Conservation (phyloP, 2,888 invertebrate genomes). For the Drosophila neutralis region DNA sequence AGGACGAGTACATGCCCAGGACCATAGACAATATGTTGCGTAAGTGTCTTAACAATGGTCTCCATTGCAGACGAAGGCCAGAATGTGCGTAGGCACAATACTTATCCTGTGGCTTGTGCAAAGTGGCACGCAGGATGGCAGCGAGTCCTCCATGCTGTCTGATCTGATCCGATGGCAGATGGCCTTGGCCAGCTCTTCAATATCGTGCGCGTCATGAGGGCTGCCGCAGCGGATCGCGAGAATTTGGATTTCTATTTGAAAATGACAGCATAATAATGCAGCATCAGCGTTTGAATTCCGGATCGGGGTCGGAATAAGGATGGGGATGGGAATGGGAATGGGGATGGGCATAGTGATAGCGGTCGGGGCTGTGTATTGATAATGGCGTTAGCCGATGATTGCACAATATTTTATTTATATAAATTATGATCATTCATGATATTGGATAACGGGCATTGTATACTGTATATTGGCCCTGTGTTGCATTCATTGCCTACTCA, state of each 20-base stretch:
- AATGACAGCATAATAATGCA: conserved; percentile 75
- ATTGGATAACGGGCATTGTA: conserved; percentile 10
- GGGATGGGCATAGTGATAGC: conserved; percentile 5
- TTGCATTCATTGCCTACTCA: conserved; percentile 17
- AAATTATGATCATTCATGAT: conserved; percentile 77
- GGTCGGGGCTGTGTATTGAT: conserved; percentile 14
- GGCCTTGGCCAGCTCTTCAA: conserved; percentile 59
- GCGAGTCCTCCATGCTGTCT: conserved; percentile 47
- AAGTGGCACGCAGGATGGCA: conserved; percentile 22
- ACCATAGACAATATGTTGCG: conserved; percentile 67
- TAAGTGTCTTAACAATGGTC: conserved; percentile 73
- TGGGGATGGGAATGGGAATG: background rate
- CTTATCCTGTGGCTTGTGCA: conserved; percentile 29
- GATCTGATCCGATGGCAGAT: conserved; percentile 48
- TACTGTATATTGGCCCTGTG: background rate
- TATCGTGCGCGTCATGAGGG: conserved; percentile 71
- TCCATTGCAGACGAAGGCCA: conserved; percentile 39
- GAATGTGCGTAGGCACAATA: conserved; percentile 42
- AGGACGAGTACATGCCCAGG: conserved; percentile 39
- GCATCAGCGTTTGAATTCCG: conserved; percentile 3
- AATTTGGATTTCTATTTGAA: conserved; percentile 64
- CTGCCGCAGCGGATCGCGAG: conserved; percentile 54
- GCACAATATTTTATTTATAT: conserved; percentile 73
- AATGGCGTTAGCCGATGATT: conserved; percentile 66
- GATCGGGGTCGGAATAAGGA: background rate